phyloP scores from a whole-genome alignment of 2,888 invertebrate genomes.

The Syrista parreyssii region DNA sequence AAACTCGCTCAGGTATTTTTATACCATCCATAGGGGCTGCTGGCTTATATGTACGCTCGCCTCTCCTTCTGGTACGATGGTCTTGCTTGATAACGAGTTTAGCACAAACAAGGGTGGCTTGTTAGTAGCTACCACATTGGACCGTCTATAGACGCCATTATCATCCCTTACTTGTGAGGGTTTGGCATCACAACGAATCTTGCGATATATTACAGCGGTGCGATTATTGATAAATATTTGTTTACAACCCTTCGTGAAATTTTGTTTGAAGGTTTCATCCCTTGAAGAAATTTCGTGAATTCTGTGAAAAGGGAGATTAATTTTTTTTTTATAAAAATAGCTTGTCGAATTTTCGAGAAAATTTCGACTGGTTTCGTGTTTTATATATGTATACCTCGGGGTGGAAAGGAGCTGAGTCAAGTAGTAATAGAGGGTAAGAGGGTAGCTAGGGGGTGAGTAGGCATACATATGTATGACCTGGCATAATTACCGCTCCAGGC shows the following conservation, averaged over 20 bases:
- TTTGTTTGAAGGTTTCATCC: too few species aligned
- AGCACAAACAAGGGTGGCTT: slow-evolving; percentile 46
- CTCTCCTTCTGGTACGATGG: background rate
- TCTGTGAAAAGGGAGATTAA: accelerated
- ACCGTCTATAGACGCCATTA: background rate
- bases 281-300: too few species aligned
- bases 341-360: too few species aligned
- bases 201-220: too few species aligned
- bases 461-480: slow-evolving; percentile 5
- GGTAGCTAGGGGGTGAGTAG: background rate
- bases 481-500: slow-evolving; percentile 28
- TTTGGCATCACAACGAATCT: background rate
- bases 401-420: background rate
- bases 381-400: too few species aligned
- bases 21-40: background rate
- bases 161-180: background rate
- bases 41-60: background rate
- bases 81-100: slow-evolving; percentile 42
- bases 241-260: too few species aligned
- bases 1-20: too few species aligned
- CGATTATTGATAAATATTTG: background rate
- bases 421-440: background rate
- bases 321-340: too few species aligned
- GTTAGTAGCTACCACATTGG: slow-evolving; percentile 28
- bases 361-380: too few species aligned